Base-by-base conservation (phyloP, 2,113 vertebrate genomes). In the Ctenodactylus gundi region DNA sequence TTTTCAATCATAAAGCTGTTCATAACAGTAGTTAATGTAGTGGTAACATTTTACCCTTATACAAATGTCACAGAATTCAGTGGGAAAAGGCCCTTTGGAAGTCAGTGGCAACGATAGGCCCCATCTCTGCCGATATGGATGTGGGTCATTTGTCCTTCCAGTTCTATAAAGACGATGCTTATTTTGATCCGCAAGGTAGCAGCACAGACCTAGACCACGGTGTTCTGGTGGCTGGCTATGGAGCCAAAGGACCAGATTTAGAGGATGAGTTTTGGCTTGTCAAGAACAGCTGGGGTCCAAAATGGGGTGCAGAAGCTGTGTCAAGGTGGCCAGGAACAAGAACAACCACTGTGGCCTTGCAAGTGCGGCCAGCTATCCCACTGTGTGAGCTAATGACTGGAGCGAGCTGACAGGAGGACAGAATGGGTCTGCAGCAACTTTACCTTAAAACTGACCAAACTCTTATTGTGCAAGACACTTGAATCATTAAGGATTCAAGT, bases 161-260 rank as follows among this genome's bases (percentile, higher is more conserved):
- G 98, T 99, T 99, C 77, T 99, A 99, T 97, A 98, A 98, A 8
- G 98, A 98, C 64, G 99, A 99, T 99, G 98, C 99, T 97, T 99
- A 99, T 97, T 99, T 97, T 31, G 99, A 99, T 23, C 98, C 98
- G 39, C 96, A 99, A 0, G 99, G 99, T 98, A 99, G 99, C 98
- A 99, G 99, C 57, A 97, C 98, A 95, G 98, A 99, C 14, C 96
- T 99, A 46, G 99, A 99, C 97, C 99, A 99, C 73, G 99, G 99
- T 15, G 99, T 99, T 88, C 98, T 99, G 88, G 98, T 98, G 51
- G 99, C 99, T 49, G 99, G 99, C 25, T 99, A 99, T 65, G 99
- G 99, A 51, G 98, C 96, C 94, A 95, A 99, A 75, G 98, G 98
- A 0, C 94, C 98, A 78, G 98, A 99, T 55, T 98, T 99, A 36